Conservation (phyloP, 2,888 invertebrate genomes). For the Desoria tigrina region DNA sequence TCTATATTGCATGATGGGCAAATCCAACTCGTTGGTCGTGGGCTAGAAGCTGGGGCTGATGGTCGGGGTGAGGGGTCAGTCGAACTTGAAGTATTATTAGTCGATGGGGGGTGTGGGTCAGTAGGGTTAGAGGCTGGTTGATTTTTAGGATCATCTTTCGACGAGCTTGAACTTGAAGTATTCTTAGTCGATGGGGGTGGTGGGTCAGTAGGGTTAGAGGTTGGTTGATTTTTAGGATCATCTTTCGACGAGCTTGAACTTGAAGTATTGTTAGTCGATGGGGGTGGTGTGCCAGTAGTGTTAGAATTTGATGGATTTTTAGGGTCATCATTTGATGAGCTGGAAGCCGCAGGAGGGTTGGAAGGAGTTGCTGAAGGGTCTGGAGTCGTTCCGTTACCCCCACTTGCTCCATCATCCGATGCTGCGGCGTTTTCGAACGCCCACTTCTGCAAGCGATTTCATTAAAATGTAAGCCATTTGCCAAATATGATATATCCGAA, state of each 20-base stretch:
- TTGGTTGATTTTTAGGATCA: background rate
- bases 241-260: background rate
- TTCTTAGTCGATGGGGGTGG: background rate
- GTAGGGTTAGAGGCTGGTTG: background rate
- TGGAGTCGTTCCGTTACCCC: background rate
- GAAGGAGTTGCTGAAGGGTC: background rate
- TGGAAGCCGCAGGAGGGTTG: background rate
- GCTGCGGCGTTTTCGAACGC: too few species aligned
- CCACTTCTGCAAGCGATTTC: too few species aligned
- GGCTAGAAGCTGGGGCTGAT: too few species aligned
- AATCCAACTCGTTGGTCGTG: too few species aligned
- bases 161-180: background rate
- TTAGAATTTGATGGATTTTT: background rate
- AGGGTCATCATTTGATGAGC: background rate
- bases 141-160: background rate
- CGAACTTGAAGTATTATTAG: too few species aligned
- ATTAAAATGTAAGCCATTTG: too few species aligned
- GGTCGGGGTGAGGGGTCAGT: too few species aligned
- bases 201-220: background rate
- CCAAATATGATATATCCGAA: too few species aligned
- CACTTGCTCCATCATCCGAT: constrained; percentile 16
- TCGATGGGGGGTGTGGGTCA: too few species aligned
- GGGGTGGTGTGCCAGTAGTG: background rate
- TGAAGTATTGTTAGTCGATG: background rate
- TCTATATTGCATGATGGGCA: too few species aligned